These are phyloP conservation scores for Neogobius melanostomus DNA, from an alignment of 2,113 vertebrate genomes.

Conservation along the genomic window DNA sequence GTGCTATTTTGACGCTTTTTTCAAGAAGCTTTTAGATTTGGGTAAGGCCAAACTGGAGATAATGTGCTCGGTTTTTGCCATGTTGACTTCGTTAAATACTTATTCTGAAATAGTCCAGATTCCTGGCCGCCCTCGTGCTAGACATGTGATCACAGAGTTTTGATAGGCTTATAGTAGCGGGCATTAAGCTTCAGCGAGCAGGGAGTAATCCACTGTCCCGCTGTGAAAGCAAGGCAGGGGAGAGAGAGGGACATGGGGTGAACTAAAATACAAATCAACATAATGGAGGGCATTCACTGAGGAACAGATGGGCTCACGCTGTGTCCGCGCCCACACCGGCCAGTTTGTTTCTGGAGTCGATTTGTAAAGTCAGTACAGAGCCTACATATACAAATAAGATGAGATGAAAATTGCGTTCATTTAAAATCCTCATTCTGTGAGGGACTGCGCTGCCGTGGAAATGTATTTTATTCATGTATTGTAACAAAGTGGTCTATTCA, in stretches of 20 bases:
- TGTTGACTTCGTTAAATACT: neutral
- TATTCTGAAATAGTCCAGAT: neutral
- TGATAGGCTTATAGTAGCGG: conserved; percentile 26
- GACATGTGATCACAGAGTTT: conserved; percentile 36
- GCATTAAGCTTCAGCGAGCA: conserved; percentile 35
- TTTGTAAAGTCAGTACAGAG: neutral
- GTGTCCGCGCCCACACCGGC: neutral
- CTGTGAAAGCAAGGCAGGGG: conserved; percentile 1
- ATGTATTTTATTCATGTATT: no score
- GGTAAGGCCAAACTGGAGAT: no score
- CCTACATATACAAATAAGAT: no score
- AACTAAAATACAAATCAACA: neutral
- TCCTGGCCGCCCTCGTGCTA: neutral
- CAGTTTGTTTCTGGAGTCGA: neutral
- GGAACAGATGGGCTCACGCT: neutral
- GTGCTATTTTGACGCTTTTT: no score
- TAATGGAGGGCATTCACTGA: neutral
- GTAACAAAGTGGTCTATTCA: no score
- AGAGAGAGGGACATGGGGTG: neutral
- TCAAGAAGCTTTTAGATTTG: no score
- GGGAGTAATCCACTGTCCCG: conserved; percentile 36
- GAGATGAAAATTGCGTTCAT: no score
- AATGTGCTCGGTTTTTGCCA: no score
- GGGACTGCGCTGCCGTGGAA: no score
- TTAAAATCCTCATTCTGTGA: no score